Evolutionary conservation across 2,113 vertebrate genomes (phyloP), one percentile per base, ranked within the genome.

Genomic region (Piprites chloris): DNA sequence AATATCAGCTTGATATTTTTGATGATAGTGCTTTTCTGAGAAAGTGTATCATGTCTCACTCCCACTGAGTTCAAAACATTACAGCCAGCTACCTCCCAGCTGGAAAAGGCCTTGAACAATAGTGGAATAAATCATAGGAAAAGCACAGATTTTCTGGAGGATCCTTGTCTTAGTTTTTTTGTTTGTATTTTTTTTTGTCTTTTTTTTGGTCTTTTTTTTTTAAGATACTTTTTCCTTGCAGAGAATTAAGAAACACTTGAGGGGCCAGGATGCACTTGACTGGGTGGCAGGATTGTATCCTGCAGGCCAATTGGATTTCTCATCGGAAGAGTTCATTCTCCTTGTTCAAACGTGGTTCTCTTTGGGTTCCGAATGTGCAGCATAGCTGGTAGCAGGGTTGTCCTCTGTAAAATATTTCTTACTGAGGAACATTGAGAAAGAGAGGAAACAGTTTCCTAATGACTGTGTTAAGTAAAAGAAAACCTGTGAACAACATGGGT

Each of bases 61-160:
- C 82, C 80, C 42, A 83, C 71, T 50, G 87, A 96, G 76, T 95
- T 94, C 89, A 92, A 97, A 96, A 95, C 67, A 79, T 58, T 79
- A 27, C 42, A 83, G 27, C 47, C 69, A 91, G 59, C 83, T 89
- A 93, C 33, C 11, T 94, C 73, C 67, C 86, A 69, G 89, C 77
- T 95, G 91, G 90, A 84, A 67, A 76, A 41, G 53, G 33, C 33
- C 79, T 75, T 83, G 42, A 72, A 81, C 76, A 89, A 49, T 28
- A 87, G 42, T 46, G 22, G 33, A 90, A 87, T 81, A 95, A 96
- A 86, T 80, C 3, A 84, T 28, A 33, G 80, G 74, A 39, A 85
- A 87, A 87, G 63, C n/a, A 71, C 41, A 68, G 59, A 4, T 91
- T 82, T 85, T 59, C 44, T 67, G 42, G 20, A 85, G 33, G 35